A percentile compares a stretch with the other conserved stretches of the same genome.
Conservation (phyloP, 2,113 vertebrate species). For the Larimichthys crocea region DNA sequence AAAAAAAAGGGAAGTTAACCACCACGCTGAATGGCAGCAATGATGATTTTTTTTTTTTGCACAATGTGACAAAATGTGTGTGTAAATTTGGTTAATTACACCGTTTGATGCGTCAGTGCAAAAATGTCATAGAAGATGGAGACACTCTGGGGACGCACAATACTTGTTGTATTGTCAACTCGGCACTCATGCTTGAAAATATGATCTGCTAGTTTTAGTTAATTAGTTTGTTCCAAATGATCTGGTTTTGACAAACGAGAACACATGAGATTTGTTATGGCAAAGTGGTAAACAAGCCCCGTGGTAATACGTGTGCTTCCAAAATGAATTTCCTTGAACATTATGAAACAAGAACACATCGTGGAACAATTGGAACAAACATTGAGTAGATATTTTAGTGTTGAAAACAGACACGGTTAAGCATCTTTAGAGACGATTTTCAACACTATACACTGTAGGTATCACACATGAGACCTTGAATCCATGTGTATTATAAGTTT, state of each 20-base stretch:
- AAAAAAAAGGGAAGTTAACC: slow-evolving; percentile 55
- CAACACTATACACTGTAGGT: background rate
- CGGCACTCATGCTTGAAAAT: slow-evolving; percentile 36
- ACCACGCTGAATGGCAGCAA: background rate
- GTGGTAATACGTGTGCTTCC: background rate
- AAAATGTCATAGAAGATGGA: slow-evolving; percentile 36
- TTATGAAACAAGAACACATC: background rate
- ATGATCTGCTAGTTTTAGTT: slow-evolving; percentile 13
- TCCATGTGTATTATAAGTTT: background rate
- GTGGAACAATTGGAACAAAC: too few species aligned
- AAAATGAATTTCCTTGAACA: slow-evolving; percentile 2
- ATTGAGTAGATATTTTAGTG: background rate
- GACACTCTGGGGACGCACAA: slow-evolving; percentile 5
- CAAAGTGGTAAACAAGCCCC: slow-evolving; percentile 13
- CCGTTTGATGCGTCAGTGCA: slow-evolving; percentile 24
- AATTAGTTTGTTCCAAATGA: slow-evolving; percentile 15
- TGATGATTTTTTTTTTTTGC: slow-evolving; percentile 31
- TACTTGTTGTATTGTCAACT: slow-evolving; percentile 13
- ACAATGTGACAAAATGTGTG: slow-evolving; percentile 17
- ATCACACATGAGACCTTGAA: background rate
- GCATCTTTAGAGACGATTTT: background rate
- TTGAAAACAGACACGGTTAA: background rate
- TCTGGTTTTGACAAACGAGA: slow-evolving; percentile 40
- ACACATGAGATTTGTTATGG: slow-evolving; percentile 20
- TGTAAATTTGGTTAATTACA: slow-evolving; percentile 49